Evolutionary conservation across 2,113 vertebrate species (phyloP).

Genomic region (Macquaria australasica): DNA sequence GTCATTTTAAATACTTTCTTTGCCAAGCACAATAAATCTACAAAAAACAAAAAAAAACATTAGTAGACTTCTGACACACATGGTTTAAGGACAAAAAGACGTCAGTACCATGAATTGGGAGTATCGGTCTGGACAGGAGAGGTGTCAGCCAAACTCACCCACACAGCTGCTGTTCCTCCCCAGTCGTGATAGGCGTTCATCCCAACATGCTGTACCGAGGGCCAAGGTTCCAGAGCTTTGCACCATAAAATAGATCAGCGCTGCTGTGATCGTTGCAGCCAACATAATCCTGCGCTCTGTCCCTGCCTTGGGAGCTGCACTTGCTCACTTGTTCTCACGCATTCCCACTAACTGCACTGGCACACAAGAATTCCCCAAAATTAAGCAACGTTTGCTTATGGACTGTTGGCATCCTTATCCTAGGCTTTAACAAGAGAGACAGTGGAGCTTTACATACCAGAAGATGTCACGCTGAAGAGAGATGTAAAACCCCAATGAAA

Average conservation of each 20-base stretch:
- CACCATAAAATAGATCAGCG: slow-evolving; percentile 80
- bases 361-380: slow-evolving; percentile 63
- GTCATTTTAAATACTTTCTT: background rate
- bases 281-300: slow-evolving; percentile 84
- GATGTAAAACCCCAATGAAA: slow-evolving; percentile 24
- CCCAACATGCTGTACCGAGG: slow-evolving; percentile 75
- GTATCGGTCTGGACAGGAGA: background rate
- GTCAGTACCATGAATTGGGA: background rate
- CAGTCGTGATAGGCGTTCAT: slow-evolving; percentile 57
- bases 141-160: slow-evolving; percentile 84
- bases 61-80: background rate
- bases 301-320: slow-evolving; percentile 49
- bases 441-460: slow-evolving; percentile 50
- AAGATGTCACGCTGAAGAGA: slow-evolving; percentile 6
- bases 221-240: slow-evolving; percentile 55
- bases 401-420: slow-evolving; percentile 78
- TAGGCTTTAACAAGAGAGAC: slow-evolving; percentile 29
- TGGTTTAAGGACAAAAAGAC: background rate
- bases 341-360: slow-evolving; percentile 66
- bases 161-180: slow-evolving; percentile 80
- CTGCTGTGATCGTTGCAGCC: slow-evolving; percentile 76
- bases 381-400: slow-evolving; percentile 43
- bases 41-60: background rate
- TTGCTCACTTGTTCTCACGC: slow-evolving; percentile 74
- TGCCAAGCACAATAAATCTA: background rate